phyloP scores from a whole-genome alignment of 2,888 invertebrate species.

The Silvanus unidentatus region DNA sequence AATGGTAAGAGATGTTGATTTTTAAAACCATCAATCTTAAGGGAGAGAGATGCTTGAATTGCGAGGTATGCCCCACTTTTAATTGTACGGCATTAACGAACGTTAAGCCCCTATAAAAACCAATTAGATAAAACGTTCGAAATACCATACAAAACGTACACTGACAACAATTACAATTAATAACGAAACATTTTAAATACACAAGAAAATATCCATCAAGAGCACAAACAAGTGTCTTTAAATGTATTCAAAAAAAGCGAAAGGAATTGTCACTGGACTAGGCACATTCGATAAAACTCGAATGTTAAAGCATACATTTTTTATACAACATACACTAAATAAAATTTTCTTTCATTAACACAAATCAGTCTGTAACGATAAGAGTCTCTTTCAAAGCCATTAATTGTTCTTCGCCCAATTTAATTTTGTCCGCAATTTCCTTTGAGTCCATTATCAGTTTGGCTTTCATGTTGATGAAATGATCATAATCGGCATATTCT shows the following conservation, averaged over 20 bases:
- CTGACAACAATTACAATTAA: conserved; percentile 1
- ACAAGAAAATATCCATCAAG: conserved; percentile 1
- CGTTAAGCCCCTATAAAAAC: conserved; percentile 11
- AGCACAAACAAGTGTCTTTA: conserved; percentile 6
- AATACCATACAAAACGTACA: conserved; percentile 21
- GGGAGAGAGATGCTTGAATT: conserved; percentile 24
- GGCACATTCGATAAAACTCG: conserved; percentile 42
- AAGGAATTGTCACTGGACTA: conserved; percentile 41
- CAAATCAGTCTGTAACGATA: conserved; percentile 39
- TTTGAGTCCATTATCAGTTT: conserved; percentile 76
- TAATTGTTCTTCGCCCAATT: conserved; percentile 74
- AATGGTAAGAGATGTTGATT: conserved; percentile 42
- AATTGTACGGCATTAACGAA: conserved; percentile 22
- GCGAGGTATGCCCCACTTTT: conserved; percentile 42
- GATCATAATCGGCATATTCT: conserved; percentile 73
- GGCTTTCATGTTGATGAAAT: conserved; percentile 82
- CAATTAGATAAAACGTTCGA: conserved; percentile 20
- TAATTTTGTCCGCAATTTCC: conserved; percentile 78
- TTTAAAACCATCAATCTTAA: conserved; percentile 31
- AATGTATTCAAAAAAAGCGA: conserved; percentile 19
- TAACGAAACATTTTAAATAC: conserved; percentile 11
- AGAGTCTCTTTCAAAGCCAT: conserved; percentile 61
- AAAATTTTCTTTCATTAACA: conserved; percentile 4
- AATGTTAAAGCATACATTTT: conserved; percentile 27
- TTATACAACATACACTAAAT: conserved; percentile 12